Percentiles rank a stretch among this genome's conserved stretches.
phyloP scores from a whole-genome alignment of 2,888 invertebrate genomes.

The Steinernema carpocapsae region DNA sequence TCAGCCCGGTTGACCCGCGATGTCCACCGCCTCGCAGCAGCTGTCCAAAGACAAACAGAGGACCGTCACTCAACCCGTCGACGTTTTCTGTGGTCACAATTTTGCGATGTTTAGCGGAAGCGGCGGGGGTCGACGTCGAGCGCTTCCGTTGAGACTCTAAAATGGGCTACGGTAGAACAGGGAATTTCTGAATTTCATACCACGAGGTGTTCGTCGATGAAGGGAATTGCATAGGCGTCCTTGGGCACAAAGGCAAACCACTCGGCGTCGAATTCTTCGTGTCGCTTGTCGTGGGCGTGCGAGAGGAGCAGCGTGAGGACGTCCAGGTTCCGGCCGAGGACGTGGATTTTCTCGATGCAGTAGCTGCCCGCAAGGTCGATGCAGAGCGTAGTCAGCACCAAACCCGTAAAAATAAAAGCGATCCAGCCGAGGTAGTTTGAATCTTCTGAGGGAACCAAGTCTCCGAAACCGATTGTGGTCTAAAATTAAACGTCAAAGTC shows the following conservation, averaged over 20 bases:
- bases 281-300: constrained; percentile 8
- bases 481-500: constrained; percentile 42
- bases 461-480: constrained; percentile 68
- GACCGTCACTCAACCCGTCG: background rate
- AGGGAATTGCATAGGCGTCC: constrained; percentile 57
- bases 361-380: constrained; percentile 60
- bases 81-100: background rate
- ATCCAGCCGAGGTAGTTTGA: constrained; percentile 58
- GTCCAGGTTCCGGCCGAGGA: constrained; percentile 50
- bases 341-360: constrained; percentile 58
- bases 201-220: constrained; percentile 52
- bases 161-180: constrained; percentile 16
- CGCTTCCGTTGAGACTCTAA: constrained; percentile 26
- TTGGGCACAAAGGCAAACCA: constrained; percentile 61
- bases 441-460: constrained; percentile 58
- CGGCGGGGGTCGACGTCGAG: constrained; percentile 9
- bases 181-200: background rate
- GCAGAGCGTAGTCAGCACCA: constrained; percentile 57
- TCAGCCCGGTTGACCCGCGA: too few species aligned
- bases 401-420: constrained; percentile 64
- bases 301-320: constrained; percentile 25
- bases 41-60: constrained; percentile 23
- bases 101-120: constrained; percentile 30
- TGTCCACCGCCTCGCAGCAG: background rate
- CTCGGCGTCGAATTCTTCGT: background rate